phyloP scores from a whole-genome alignment of 2,797 vertebrate species.

The Bufotes viridis region DNA sequence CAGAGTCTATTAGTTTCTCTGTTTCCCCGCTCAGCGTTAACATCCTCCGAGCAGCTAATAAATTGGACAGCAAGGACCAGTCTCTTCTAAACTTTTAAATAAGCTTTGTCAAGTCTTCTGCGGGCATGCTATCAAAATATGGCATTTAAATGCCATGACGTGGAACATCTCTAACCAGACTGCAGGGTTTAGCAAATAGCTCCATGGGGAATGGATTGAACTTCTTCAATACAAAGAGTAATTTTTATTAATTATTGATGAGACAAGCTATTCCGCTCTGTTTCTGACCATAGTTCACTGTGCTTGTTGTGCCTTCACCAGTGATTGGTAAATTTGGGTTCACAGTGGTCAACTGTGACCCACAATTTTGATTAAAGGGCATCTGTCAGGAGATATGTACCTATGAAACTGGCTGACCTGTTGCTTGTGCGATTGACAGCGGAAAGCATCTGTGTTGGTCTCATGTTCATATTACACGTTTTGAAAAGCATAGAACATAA shows the following conservation, averaged over 20 bases:
- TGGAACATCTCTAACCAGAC: slow-evolving; percentile 40
- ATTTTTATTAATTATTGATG: slow-evolving; percentile 17
- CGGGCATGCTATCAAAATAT: slow-evolving; percentile 47
- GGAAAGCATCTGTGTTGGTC: too few species aligned
- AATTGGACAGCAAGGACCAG: not conserved
- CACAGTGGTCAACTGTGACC: not conserved
- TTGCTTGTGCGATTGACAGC: too few species aligned
- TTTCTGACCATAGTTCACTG: not conserved
- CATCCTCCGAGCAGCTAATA: slow-evolving; percentile 2
- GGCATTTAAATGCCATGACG: slow-evolving; percentile 56
- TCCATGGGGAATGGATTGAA: slow-evolving; percentile 38
- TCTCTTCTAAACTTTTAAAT: slow-evolving; percentile 26
- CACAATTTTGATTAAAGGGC: not conserved
- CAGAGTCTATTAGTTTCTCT: not conserved
- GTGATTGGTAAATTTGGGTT: not conserved
- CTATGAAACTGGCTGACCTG: too few species aligned
- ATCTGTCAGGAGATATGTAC: too few species aligned
- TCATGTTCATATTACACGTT: too few species aligned
- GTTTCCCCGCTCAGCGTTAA: not conserved
- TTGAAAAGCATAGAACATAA: too few species aligned
- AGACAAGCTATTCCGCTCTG: not conserved
- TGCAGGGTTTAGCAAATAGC: slow-evolving; percentile 8
- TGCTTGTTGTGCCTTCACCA: not conserved
- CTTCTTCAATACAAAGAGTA: slow-evolving; percentile 27
- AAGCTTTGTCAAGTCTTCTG: slow-evolving; percentile 30